phyloP scores from a whole-genome alignment of 2,888 invertebrate genomes.

The Aspidapion aeneum region DNA sequence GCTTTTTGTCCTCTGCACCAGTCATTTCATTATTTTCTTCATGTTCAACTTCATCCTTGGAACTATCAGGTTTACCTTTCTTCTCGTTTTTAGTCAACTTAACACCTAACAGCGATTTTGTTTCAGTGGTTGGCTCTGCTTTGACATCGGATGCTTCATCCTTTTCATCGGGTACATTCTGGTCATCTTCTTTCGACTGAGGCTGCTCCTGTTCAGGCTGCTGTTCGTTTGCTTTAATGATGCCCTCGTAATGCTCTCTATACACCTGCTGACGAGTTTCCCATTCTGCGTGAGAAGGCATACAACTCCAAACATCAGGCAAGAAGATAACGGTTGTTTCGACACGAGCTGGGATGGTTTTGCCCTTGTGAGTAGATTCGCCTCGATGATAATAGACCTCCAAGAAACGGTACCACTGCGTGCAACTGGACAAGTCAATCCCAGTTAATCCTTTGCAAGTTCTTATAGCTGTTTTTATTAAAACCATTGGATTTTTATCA shows the following conservation, averaged over 20 bases:
- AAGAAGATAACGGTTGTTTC: slow-evolving; percentile 98
- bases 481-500: slow-evolving; percentile 81
- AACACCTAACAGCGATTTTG: too few species aligned
- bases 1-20: slow-evolving; percentile 28
- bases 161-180: slow-evolving; percentile 54
- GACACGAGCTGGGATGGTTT: slow-evolving; percentile 77
- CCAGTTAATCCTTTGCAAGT: slow-evolving; percentile 90
- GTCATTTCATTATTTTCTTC: slow-evolving; percentile 52
- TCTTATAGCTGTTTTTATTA: slow-evolving; percentile 92
- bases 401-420: slow-evolving; percentile 98
- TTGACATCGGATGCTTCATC: too few species aligned
- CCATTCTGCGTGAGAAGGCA: slow-evolving; percentile 89
- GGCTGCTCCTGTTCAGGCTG: slow-evolving; percentile 19
- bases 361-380: slow-evolving; percentile 78
- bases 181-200: too few species aligned
- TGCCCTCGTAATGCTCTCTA: slow-evolving; percentile 70
- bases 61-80: background rate
- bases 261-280: slow-evolving; percentile 75
- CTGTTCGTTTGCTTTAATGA: slow-evolving; percentile 49
- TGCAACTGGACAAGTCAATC: slow-evolving; percentile 86
- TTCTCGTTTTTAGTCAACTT: slow-evolving; percentile 71
- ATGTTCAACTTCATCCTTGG: slow-evolving; percentile 54
- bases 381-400: slow-evolving; percentile 98
- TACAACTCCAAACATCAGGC: slow-evolving; percentile 96
- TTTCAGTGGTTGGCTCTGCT: too few species aligned